Evolutionary conservation across 2,888 invertebrate species (phyloP), one percentile per base, ranked within the genome.

Genomic region (Erebia epiphron): DNA sequence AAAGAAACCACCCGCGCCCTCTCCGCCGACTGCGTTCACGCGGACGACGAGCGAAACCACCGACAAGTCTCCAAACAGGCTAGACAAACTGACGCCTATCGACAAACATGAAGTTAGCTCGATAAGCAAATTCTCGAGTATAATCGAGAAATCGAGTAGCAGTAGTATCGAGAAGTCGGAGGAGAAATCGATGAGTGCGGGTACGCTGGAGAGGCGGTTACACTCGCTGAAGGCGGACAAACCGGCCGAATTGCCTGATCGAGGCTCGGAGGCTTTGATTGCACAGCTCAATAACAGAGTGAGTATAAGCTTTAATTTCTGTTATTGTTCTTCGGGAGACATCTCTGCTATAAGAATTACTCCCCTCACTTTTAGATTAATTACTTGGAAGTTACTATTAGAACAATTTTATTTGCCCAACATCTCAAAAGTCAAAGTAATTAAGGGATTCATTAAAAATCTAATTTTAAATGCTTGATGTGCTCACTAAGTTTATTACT

Each of bases 271-370:
- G 16, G 86, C 85, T 73, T 80, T 92, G 76, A 89, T 94, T 74
- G 84, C 89, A 63, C 93, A 92, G 83, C 90, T 94, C 72, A 93
- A 90, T 82, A 86, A 85, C 86, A 92, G 93, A 87, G 94, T 94
- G 72, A 84, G 91, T 82, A 52, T 3, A 21, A 41, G 16, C 43
- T 18, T 35, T 14, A 13, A 11, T 21, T 21, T 56, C 3, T 11
- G 9, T 26, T 26, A 26, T 26, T 3, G 0, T 4, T 26, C 4
- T 26, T 4, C 26, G 26, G 26, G 3, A 26, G 26, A 26, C 26
- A 26, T 26, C 26, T 26, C 26, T 26, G 26, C 26, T 21, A 21
- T 21, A n/a, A 2, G 21, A 21, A 26, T 26, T 26, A 21, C 2
- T 21, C 2, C 26, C 21, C 21, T 21, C 21, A 21, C 21, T 21